Evolutionary conservation across 2,797 vertebrate species (phyloP), one percentile per base, ranked within the genome.

Genomic region (Allobates femoralis): DNA sequence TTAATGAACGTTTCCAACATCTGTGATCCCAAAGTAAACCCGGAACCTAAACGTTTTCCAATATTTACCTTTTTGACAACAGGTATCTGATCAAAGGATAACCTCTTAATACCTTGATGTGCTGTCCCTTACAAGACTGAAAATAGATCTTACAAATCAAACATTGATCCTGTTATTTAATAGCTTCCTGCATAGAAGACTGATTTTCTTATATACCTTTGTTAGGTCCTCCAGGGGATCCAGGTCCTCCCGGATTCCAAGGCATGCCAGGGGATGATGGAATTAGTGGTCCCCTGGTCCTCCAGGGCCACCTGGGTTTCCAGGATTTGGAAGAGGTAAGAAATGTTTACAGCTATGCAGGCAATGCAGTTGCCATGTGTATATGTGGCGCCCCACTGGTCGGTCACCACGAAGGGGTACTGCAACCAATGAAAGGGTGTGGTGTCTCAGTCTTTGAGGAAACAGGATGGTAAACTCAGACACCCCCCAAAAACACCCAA

Each of bases 201-300:
- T 55, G 16, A 50, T 26, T 37, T 85, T 28, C 76, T 80, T 80
- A 75, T 2, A 46, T 85, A 71, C 34, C n/a, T 71, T 23, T 82
- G 4, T 84, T 5, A 98, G 98, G 97, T 89, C 89, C 86, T 66
- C 91, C 67, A 0, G 98, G 98, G 82, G 94, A 96, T n/a, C 88
- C 93, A 1, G 97, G 98, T 37, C 5, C 55, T 37, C 88, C 66
- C 0, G 97, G 97, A 16, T 28, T 76, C 18, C 92, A 93, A 3
- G 98, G 98, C 0, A 0, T 90, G 89, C 92, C 91, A 89, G 94
- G 95, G 85, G 92, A 94, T 0, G 90, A 92, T 88, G 95, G 95
- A 0, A 0, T 89, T 7, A 51, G 80, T 69, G 95, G 94, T 46
- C 85, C 89, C 91, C 88, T 85, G 95, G 95, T 28, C 85, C 90